Evolutionary conservation across 1,140 invertebrate genomes (phyloP).

Genomic region (honey bee (Apis mellifera)): DNA sequence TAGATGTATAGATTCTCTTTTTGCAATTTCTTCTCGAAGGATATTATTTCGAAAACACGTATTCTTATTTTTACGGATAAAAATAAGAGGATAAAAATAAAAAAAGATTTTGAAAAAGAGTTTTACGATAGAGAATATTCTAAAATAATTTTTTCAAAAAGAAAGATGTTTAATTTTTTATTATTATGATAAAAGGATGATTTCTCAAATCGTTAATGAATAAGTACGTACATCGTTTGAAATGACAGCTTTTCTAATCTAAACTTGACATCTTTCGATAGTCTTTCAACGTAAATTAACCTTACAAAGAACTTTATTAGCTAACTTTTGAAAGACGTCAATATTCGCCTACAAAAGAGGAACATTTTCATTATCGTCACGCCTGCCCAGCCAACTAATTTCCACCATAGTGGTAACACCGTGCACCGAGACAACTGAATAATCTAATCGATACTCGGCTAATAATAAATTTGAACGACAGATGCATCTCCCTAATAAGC

Average conservation of each 20-base stretch:
- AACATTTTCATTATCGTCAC: neutral
- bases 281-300: neutral
- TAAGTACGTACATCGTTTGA: neutral
- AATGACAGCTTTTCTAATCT: neutral
- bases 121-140: too few species aligned
- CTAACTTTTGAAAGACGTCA: neutral
- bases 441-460: conserved; percentile 38
- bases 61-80: too few species aligned
- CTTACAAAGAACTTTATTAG: neutral
- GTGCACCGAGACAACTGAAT: conserved; percentile 15
- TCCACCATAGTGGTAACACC: neutral
- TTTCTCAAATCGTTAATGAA: neutral
- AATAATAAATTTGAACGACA: conserved; percentile 47
- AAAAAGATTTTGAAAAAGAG: too few species aligned
- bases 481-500: conserved; percentile 30
- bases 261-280: neutral
- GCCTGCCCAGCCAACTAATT: conserved; percentile 1
- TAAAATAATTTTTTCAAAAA: too few species aligned
- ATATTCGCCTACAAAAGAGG: neutral
- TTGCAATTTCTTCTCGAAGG: too few species aligned
- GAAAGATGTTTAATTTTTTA: too few species aligned
- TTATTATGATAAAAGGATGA: too few species aligned
- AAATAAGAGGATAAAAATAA: too few species aligned
- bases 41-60: too few species aligned
- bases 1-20: too few species aligned